Evolutionary conservation across 2,797 vertebrate genomes (phyloP).

Genomic region (Setipinna tenuifilis): DNA sequence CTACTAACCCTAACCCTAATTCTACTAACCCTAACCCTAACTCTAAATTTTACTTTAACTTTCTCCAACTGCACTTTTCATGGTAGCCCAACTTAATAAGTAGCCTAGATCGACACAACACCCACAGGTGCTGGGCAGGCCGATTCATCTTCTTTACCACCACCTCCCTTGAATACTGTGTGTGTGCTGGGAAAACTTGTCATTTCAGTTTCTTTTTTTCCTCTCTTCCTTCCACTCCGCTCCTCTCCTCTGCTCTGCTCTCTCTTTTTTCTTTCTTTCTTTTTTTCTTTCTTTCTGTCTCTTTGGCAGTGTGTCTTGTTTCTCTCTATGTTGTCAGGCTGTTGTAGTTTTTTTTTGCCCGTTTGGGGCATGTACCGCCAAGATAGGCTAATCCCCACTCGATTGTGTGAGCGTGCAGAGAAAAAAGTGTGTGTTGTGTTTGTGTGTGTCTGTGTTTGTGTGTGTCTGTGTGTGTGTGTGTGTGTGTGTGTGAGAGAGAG

Average conservation of each 20-base stretch:
- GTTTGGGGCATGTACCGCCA: neutral
- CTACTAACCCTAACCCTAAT: no score
- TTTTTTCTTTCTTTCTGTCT: neutral
- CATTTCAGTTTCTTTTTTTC: neutral
- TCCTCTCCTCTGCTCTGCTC: neutral
- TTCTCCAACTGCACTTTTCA: no score
- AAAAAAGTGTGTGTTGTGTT: conserved; percentile 21
- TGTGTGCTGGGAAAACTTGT: neutral
- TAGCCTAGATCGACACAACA: no score
- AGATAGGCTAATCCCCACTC: conserved; percentile 27
- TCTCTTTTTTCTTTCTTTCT: neutral
- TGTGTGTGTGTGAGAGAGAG: conserved; percentile 19
- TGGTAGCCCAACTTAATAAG: no score
- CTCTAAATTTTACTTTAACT: no score
- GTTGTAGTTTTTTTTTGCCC: neutral
- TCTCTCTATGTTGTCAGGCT: neutral
- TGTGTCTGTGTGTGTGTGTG: conserved; percentile 25
- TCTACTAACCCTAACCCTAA: no score
- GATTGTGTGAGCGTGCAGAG: conserved; percentile 29
- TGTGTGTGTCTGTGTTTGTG: conserved; percentile 20
- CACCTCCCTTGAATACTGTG: neutral
- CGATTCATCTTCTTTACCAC: no score
- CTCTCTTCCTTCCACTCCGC: no score
- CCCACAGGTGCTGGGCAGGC: no score
- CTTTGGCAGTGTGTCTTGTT: neutral